Base-by-base conservation (phyloP, 1,140 invertebrate genomes). In the Oedothorax gibbosus region DNA sequence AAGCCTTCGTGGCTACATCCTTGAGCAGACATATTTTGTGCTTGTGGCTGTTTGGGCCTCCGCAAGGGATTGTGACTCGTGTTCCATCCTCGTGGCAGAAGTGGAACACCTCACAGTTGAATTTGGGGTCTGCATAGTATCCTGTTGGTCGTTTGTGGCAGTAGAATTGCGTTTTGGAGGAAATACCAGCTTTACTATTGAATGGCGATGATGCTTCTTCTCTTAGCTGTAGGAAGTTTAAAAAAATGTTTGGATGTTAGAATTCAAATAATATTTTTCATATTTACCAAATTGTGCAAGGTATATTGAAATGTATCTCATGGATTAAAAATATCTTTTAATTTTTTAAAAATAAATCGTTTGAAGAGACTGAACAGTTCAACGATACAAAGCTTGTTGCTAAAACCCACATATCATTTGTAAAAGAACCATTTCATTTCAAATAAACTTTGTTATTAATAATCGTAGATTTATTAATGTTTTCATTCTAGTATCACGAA, bases 91-190 rank as follows among this genome's bases (percentile, higher is more conserved):
- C 10, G 35, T 78, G 83, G 50, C 83, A 85, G 15, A 56, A 85
- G 54, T 85, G 83, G 56, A 85, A 85, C 21, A 85, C 72, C 18
- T 85, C 56, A 14, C 83, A 85, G 1, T 78, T 49, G 49, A 85
- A 85, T 20, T 57, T 49, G 15, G 83, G 83, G 49, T 85, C 83
- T 60, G 83, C 83, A 62, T 85, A 85, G 57, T 85, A 85, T 7
- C 83, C 83, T 15, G 73, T 35, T 11, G 64, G 15, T 71, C 56
- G 57, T 53, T 85, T 60, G 12, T 69, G 35, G 53, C 83, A 85
- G 11, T 73, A 18, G 9, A 84, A 84, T 57, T 57, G 56, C 2
- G 12, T 12, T 51, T 64, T 50, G n/a, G 57, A 65, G 66, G 65
- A 68, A 35, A 53, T n/a, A 7, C 7, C 50, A 9, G 15, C 50